phyloP scores from a whole-genome alignment of 2,797 vertebrate genomes.

The Sarcophilus harrisii region DNA sequence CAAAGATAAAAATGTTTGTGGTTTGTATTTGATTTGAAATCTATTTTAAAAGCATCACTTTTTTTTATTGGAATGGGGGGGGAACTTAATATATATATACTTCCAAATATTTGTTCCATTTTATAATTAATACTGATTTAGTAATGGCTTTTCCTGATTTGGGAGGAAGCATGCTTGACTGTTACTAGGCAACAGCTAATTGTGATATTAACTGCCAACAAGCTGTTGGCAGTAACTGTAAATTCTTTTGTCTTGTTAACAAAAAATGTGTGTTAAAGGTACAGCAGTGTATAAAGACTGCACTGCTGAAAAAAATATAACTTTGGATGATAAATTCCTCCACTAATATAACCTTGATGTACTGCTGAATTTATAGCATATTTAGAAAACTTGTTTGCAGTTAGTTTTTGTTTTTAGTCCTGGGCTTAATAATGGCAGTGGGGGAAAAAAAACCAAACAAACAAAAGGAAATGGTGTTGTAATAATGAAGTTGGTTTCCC shows the following conservation, averaged over 20 bases:
- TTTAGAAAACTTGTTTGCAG: not conserved
- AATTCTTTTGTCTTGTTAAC: constrained; percentile 82
- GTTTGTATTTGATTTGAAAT: not conserved
- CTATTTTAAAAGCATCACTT: constrained; percentile 41
- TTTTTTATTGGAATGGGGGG: constrained; percentile 67
- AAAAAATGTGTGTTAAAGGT: constrained; percentile 73
- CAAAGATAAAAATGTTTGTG: not conserved
- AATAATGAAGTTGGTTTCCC: not conserved
- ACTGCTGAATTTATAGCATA: not conserved
- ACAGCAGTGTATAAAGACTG: constrained; percentile 55
- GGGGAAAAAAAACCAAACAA: too few relatives aligned
- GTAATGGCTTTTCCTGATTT: constrained; percentile 74
- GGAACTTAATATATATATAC: constrained; percentile 61
- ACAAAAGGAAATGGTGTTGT: not conserved
- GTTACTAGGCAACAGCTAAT: constrained; percentile 89
- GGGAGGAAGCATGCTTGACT: constrained; percentile 79
- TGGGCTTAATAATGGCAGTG: accelerated
- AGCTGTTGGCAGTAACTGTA: constrained; percentile 80
- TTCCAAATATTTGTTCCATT: constrained; percentile 74
- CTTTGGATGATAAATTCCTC: constrained; percentile 38
- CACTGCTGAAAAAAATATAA: constrained; percentile 64
- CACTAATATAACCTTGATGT: not conserved
- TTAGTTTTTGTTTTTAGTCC: not conserved
- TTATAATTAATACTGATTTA: constrained; percentile 80
- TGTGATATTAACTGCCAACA: constrained; percentile 82